Evolutionary conservation across 1,140 invertebrate species (phyloP).

Genomic region (Heliothis subflexa): DNA sequence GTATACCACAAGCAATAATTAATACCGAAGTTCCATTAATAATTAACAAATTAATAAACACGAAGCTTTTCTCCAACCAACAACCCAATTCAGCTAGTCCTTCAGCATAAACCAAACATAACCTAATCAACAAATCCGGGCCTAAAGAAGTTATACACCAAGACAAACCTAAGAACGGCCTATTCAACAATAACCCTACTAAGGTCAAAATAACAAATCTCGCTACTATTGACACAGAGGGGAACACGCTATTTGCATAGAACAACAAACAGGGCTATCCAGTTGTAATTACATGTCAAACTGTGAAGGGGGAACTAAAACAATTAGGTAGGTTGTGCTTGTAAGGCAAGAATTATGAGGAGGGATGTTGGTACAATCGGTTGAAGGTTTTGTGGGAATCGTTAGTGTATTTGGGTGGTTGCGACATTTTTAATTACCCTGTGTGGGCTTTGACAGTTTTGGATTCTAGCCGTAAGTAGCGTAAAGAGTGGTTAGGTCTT

Average conservation of each 20-base stretch:
- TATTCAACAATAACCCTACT: not conserved
- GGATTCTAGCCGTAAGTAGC: no score
- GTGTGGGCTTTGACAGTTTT: no score
- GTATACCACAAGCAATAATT: no score
- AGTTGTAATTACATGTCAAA: conserved; percentile 73
- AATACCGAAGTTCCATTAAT: no score
- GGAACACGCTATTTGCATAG: conserved; percentile 66
- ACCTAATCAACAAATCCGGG: no score
- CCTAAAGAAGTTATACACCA: not conserved
- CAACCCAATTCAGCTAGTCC: no score
- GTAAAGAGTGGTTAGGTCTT: not conserved
- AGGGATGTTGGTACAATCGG: not conserved
- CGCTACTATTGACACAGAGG: conserved; percentile 26
- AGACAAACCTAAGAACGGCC: not conserved
- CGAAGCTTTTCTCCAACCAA: no score
- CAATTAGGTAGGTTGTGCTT: conserved; percentile 61
- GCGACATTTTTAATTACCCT: no score
- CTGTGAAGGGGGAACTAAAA: conserved; percentile 72
- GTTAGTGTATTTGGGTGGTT: no score
- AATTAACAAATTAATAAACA: no score
- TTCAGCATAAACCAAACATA: no score
- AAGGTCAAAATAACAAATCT: conserved; percentile 33
- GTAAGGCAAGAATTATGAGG: conserved; percentile 39
- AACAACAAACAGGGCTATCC: conserved; percentile 72
- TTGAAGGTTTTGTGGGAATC: not conserved